Percentiles rank a stretch among this genome's conserved stretches.
Evolutionary conservation across 23 tunicate species (phyloP).

Genomic region (Aplidium turbinatum): DNA sequence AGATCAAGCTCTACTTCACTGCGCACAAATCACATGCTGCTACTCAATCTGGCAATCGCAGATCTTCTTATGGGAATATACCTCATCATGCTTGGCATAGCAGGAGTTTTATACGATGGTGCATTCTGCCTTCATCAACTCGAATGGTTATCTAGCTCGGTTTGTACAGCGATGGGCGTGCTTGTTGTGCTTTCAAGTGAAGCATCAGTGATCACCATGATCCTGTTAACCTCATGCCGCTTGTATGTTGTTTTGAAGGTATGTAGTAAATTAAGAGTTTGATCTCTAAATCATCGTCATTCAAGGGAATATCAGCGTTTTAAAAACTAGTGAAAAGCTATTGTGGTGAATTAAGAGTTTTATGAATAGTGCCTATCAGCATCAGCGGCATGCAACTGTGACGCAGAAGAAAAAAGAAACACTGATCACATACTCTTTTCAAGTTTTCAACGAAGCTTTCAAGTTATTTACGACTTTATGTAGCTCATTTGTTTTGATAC

Average conservation of each 20-base stretch:
- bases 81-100: conserved; percentile 1
- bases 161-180: background rate
- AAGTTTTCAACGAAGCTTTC: too few species aligned
- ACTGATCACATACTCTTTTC: too few species aligned
- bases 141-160: background rate
- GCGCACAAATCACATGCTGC: conserved; percentile 7
- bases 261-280: background rate
- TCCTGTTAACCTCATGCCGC: conserved; percentile 1
- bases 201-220: conserved; percentile 5
- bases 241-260: conserved; percentile 12
- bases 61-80: conserved; percentile 13
- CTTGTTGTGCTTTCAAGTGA: conserved; percentile 16
- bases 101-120: background rate
- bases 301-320: too few species aligned
- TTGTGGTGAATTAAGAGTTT: too few species aligned
- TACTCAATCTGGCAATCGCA: conserved; percentile 3
- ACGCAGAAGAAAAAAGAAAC: too few species aligned
- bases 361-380: too few species aligned
- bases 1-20: background rate
- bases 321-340: too few species aligned
- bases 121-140: background rate
- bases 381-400: too few species aligned
- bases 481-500: too few species aligned
- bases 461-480: too few species aligned
- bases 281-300: too few species aligned